Evolutionary conservation across 2,888 invertebrate species (phyloP), one percentile per base, ranked within the genome.

Genomic region (Aporophyla nigra): DNA sequence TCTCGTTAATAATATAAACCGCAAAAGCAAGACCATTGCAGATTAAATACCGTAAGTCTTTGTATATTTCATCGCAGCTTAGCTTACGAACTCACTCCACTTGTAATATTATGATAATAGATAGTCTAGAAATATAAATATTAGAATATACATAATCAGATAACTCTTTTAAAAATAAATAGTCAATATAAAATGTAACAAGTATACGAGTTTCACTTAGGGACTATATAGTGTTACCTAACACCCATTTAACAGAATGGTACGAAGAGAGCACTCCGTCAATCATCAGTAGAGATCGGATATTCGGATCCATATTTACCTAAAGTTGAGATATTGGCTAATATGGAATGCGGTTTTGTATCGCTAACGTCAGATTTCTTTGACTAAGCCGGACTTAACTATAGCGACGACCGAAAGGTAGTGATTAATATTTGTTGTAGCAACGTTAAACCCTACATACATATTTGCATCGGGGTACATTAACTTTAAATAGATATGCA

Each of bases 131-230:
- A 78, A 81, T 84, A 86, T 79, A 83, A 76, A 82, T 81, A 78
- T 84, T 70, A 83, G 76, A 80, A 87, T 84, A 85, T 76, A 77
- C 68, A 76, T 76, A 80, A 81, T 74, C 76, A 87, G 76, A 74
- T 82, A 82, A 83, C 80, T 84, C 63, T 82, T 83, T 77, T 71
- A 74, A 78, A 82, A 83, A 81, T 80, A 82, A 84, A 87, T 82
- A 83, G 76, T 78, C 66, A 76, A 85, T 88, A 88, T 69, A 80
- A 82, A 87, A 79, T 80, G 76, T 83, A 88, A 87, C 87, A 87
- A 86, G 86, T 88, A 87, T 87, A 88, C 86, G 80, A 87, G 82
- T 84, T 84, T 84, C 78, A 76, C 89, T 86, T 89, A 88, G 19
- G 46, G 79, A 79, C 79, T 88, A 88, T 74, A 75, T 67, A 71